phyloP scores from a whole-genome alignment of 2,113 vertebrate species.

The Varanus komodoensis region DNA sequence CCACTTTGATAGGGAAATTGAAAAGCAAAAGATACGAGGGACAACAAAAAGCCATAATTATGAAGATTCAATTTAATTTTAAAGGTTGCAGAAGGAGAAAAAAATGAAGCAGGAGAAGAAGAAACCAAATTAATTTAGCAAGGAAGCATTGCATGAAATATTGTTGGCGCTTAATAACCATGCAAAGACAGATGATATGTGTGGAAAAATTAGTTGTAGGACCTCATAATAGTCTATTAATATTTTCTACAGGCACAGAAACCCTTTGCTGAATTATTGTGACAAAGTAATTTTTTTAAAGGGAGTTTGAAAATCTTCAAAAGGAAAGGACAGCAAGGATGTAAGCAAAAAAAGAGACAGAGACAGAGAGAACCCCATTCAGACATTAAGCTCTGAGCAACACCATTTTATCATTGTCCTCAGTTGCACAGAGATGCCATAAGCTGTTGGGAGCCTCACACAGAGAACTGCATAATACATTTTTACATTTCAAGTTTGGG shows the following conservation, averaged over 20 bases:
- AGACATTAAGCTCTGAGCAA: constrained; percentile 36
- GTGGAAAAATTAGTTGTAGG: constrained; percentile 88
- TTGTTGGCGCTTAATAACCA: constrained; percentile 89
- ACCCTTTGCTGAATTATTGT: constrained; percentile 83
- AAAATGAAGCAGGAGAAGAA: constrained; percentile 80
- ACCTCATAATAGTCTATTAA: constrained; percentile 89
- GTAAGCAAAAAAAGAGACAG: constrained; percentile 24
- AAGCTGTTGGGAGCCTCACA: not conserved
- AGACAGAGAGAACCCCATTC: constrained; percentile 30
- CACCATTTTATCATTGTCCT: not conserved
- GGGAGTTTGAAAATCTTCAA: constrained; percentile 80
- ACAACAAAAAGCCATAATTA: constrained; percentile 85
- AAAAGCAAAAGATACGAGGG: constrained; percentile 82
- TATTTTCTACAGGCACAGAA: constrained; percentile 82
- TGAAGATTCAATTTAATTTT: constrained; percentile 86
- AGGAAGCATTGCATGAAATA: constrained; percentile 88
- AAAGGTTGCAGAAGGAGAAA: constrained; percentile 82
- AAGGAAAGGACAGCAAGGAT: constrained; percentile 70
- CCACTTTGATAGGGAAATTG: constrained; percentile 85
- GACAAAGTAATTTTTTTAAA: constrained; percentile 80
- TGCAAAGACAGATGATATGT: constrained; percentile 87
- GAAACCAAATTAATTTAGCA: constrained; percentile 85
- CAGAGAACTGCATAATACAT: not conserved
- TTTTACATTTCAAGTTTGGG: not conserved
- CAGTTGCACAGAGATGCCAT: constrained; percentile 7